Conservation (phyloP, 2,797 vertebrate species). For the Xiphorhynchus erythropygius region DNA sequence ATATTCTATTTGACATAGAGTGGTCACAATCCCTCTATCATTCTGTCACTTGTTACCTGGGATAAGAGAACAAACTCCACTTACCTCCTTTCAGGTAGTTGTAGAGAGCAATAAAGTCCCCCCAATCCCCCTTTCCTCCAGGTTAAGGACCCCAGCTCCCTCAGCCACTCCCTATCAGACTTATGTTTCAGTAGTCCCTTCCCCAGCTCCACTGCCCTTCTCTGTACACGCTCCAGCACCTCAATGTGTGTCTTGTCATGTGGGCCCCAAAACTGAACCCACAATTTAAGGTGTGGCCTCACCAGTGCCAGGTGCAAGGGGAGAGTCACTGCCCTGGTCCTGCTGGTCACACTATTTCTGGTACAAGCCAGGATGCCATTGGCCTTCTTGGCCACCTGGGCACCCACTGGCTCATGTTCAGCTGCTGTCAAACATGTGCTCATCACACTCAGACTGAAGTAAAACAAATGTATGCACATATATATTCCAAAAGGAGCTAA, state of each 20-base stretch:
- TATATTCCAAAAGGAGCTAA: neutral
- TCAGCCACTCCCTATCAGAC: neutral
- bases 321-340: neutral
- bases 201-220: accelerated
- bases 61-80: accelerated
- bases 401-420: neutral
- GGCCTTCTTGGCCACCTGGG: neutral
- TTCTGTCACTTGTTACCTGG: neutral
- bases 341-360: neutral
- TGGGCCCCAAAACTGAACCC: neutral
- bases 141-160: neutral
- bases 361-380: neutral
- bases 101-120: neutral
- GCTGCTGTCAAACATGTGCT: neutral
- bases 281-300: neutral
- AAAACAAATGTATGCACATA: neutral
- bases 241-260: neutral
- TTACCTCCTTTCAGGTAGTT: neutral
- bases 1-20: neutral
- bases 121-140: neutral
- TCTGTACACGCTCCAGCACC: neutral
- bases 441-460: neutral
- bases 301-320: neutral
- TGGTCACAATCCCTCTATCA: neutral
- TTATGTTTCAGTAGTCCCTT: neutral